Base-by-base conservation (phyloP, 2,888 invertebrate genomes). In the Dasypolia templi region DNA sequence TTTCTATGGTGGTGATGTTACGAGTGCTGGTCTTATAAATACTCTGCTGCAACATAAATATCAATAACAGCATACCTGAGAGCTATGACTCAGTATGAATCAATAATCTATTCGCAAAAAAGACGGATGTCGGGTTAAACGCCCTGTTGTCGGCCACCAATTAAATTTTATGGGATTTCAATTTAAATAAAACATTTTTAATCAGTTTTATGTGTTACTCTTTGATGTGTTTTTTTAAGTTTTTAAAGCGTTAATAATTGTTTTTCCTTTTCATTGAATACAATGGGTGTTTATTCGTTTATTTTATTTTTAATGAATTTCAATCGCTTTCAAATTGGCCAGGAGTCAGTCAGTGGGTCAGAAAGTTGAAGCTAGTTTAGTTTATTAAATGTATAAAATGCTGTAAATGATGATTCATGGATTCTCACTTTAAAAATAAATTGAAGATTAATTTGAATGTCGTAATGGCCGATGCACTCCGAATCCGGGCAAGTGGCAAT, bases 51-150 rank as follows among this genome's bases (percentile, higher is more conserved):
- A 42, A 65, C 44, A 76, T 68, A 73, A 68, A 77, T 79, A 76
- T 84, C 76, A 75, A 74, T 85, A 80, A 51, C 68, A 72, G 42
- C 46, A 55, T 59, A 70, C 58, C 44, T 3, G 17, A 72, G 63
- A 77, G 26, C 65, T 76, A 75, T 83, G 86, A 87, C 59, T 87
- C 69, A 78, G 51, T 62, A 72, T 83, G 87, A 87, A 69, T 87
- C 83, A 85, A 62, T 71, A 82, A 77, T 75, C 58, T 73, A 58
- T 68, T 44, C 49, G 75, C 77, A 87, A 86, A 86, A 86, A 86
- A 79, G 58, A 51, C 63, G 73, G 58, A 82, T 51, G 17, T 63
- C 64, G 46, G 83, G 86, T 74, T 11, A 39, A 39, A 7, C 58
- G 4, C 17, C 39, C 64, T 22, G 75, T 79, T 73, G 11, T 65